These are phyloP conservation scores for Typhlichthys eigenmanni DNA, from an alignment of 2,797 vertebrate species.

Conservation along the genomic window DNA sequence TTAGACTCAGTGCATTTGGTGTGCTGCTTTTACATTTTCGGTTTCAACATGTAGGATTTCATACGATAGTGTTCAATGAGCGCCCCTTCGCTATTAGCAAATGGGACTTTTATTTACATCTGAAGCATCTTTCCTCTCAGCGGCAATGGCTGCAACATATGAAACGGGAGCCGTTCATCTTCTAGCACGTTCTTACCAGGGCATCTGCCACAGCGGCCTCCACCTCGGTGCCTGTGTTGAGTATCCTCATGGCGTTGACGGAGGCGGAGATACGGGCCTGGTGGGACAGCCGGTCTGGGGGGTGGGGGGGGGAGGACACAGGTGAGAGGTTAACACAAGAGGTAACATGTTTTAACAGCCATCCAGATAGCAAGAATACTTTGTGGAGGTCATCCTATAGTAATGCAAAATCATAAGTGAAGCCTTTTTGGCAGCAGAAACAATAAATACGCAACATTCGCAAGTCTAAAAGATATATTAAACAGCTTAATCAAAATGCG, in stretches of 20 bases:
- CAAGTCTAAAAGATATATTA: too few relatives aligned
- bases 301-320: conserved; percentile 52
- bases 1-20: too few relatives aligned
- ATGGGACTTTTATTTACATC: neutral
- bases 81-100: too few relatives aligned
- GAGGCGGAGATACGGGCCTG: conserved; percentile 89
- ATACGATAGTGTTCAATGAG: too few relatives aligned
- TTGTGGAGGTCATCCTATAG: too few relatives aligned
- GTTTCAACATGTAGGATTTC: too few relatives aligned
- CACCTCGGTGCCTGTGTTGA: conserved; percentile 91
- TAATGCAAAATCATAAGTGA: too few relatives aligned
- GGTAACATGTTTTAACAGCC: too few relatives aligned
- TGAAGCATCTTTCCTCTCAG: neutral
- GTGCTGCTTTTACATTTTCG: too few relatives aligned
- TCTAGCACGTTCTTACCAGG: conserved; percentile 75
- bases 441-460: neutral
- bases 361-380: too few relatives aligned
- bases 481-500: neutral
- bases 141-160: too few relatives aligned
- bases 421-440: neutral
- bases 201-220: conserved; percentile 93
- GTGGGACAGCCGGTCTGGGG: conserved; percentile 80
- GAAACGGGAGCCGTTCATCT: too few relatives aligned
- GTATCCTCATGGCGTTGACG: conserved; percentile 88
- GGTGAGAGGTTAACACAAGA: neutral